Evolutionary conservation across 2,888 invertebrate species (phyloP), one percentile per base, ranked within the genome.

Genomic region (Pheosia gnoma): DNA sequence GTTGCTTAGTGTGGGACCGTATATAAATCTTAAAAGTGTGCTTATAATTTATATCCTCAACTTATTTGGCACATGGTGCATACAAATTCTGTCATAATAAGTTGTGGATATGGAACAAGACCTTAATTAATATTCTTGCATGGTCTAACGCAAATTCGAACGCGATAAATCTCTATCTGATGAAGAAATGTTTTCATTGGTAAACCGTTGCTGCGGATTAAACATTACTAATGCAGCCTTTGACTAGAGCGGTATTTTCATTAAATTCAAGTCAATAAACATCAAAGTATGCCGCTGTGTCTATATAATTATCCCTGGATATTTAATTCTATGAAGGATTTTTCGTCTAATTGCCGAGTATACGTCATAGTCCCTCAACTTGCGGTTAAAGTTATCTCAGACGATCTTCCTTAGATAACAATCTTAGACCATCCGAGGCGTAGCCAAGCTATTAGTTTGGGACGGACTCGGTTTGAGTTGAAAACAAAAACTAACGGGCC

Each of bases 311-410:
- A 57, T 37, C 9, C 25, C 25, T 43, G 45, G 36, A 56, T 36
- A 65, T 60, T 57, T 51, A 58, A 60, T 58, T 64, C 45, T 7
- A 52, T 60, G 43, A 58, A 61, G 9, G 13, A 47, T 57, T 59
- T 55, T 56, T 52, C 51, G 45, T 60, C 49, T 61, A 60, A 63
- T 57, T 59, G 39, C 9, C 6, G 57, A 60, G 52, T 71, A 61
- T 57, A 43, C 36, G 56, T 25, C 37, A 43, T 57, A 36, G 59
- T 61, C 51, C 38, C 11, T 43, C 41, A 60, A 58, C 25, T 59
- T 59, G 62, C 0, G 49, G 25, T 45, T 60, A 38, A 25, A 66
- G 57, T 51, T 49, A 55, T 62, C 8, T 63, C 36, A 51, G 13
- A 41, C n/a, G 57, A 41, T 55, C 13, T 39, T 57, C 25, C 43